A percentile compares a stretch with the other conserved stretches of the same genome.
These are phyloP conservation scores for Ornithorhynchus anatinus DNA, from an alignment of 2,113 vertebrate genomes.

Conservation along the genomic window DNA sequence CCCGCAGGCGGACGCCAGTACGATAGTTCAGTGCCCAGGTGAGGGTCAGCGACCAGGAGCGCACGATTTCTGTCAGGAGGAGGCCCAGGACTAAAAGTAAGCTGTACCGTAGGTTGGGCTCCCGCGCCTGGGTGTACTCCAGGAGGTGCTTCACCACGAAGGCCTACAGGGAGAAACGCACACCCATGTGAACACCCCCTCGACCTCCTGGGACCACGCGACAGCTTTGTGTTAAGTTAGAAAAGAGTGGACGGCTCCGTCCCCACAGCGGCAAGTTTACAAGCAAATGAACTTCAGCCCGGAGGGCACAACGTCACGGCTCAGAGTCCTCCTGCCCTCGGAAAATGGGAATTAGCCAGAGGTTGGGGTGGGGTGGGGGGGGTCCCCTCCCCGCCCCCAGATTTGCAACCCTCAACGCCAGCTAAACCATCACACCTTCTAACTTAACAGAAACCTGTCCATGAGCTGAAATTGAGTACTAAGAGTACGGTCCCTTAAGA, in stretches of 20 bases:
- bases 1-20: slow-evolving; percentile 86
- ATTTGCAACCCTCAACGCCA: too few relatives aligned
- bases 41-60: slow-evolving; percentile 91
- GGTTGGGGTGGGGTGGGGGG: slow-evolving; percentile 40
- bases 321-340: neutral
- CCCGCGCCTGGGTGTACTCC: slow-evolving; percentile 85
- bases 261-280: neutral
- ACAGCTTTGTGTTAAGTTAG: slow-evolving; percentile 81
- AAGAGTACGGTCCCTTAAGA: slow-evolving; percentile 53
- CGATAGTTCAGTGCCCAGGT: slow-evolving; percentile 94
- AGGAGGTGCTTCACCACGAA: slow-evolving; percentile 91
- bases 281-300: neutral
- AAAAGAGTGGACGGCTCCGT: slow-evolving; percentile 68
- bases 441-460: slow-evolving; percentile 82
- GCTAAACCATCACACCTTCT: slow-evolving; percentile 68
- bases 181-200: slow-evolving; percentile 64
- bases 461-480: slow-evolving; percentile 71
- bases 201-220: slow-evolving; percentile 35
- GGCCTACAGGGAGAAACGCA: slow-evolving; percentile 87
- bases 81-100: slow-evolving; percentile 88
- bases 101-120: slow-evolving; percentile 83
- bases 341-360: slow-evolving; percentile 22
- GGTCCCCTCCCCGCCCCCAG: slow-evolving; percentile 31
- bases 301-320: neutral
- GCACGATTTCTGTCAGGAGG: slow-evolving; percentile 84